A percentile compares a stretch with the other conserved stretches of the same genome.
Evolutionary conservation across 1,140 invertebrate genomes (phyloP).

Genomic region (Bombus soroeensis): DNA sequence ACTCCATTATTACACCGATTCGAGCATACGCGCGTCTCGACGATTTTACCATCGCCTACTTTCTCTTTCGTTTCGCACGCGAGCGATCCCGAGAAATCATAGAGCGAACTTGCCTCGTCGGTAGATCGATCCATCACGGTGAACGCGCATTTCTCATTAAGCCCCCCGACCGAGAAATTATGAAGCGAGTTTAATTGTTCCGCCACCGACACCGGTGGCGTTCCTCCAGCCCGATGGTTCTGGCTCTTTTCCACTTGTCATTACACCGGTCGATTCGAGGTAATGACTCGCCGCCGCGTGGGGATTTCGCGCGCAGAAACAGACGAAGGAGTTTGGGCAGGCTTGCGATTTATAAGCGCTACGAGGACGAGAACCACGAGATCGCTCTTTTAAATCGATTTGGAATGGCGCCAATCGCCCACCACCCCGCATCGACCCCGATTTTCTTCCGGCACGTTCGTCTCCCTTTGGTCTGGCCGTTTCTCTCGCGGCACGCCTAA

Average conservation of each 20-base stretch:
- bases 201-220: constrained; percentile 42
- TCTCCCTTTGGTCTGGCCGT: constrained; percentile 42
- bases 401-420: constrained; percentile 77
- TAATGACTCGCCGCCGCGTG: constrained; percentile 71
- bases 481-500: constrained; percentile 69
- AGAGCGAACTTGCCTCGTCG: constrained; percentile 12
- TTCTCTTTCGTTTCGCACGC: constrained; percentile 63
- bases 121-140: constrained; percentile 68
- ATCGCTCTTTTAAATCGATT: constrained; percentile 80
- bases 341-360: constrained; percentile 66
- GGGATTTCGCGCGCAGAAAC: constrained; percentile 20
- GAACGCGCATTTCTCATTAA: constrained; percentile 74
- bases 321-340: neutral
- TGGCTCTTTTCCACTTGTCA: constrained; percentile 70
- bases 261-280: constrained; percentile 65
- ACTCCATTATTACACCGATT: constrained; percentile 10
- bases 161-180: constrained; percentile 65
- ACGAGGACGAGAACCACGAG: constrained; percentile 45
- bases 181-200: constrained; percentile 75
- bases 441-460: constrained; percentile 68
- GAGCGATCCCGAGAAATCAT: constrained; percentile 15
- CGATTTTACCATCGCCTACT: constrained; percentile 34
- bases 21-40: neutral
- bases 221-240: constrained; percentile 41
- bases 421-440: constrained; percentile 33